A percentile compares a stretch with the other conserved stretches of the same genome.
Conservation (phyloP, 2,888 invertebrate genomes). For the Leucophenga maculata region DNA sequence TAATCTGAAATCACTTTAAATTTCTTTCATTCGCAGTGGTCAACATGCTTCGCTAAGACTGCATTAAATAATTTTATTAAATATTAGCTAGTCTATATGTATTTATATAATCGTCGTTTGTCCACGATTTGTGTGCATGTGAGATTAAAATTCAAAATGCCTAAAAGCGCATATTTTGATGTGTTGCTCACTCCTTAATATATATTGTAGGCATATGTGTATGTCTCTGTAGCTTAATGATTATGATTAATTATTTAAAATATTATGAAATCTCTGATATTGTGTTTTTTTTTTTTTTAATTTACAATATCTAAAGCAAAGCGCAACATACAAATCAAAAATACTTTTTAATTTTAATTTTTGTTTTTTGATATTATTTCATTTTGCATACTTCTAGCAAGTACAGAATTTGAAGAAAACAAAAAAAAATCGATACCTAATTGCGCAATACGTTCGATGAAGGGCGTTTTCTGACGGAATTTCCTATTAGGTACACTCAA, state of each 20-base stretch:
- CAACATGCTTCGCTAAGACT: background rate
- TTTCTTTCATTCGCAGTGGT: background rate
- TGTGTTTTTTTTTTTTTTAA: constrained; percentile 56
- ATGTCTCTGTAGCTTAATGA: too few relatives aligned
- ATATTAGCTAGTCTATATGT: too few relatives aligned
- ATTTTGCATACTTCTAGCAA: constrained; percentile 59
- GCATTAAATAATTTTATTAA: too few relatives aligned
- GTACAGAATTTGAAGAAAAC: constrained; percentile 39
- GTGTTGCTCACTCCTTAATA: background rate
- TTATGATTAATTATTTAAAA: too few relatives aligned
- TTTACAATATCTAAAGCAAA: constrained; percentile 55
- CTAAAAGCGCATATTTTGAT: background rate
- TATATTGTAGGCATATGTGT: too few relatives aligned
- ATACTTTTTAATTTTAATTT: constrained; percentile 17
- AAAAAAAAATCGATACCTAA: constrained; percentile 62
- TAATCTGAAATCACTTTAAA: background rate
- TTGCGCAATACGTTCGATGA: constrained; percentile 70
- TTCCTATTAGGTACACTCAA: constrained; percentile 57
- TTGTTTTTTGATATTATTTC: constrained; percentile 28
- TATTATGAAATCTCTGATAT: constrained; percentile 35
- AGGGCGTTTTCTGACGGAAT: constrained; percentile 69
- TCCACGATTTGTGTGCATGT: background rate
- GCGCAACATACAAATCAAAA: constrained; percentile 50
- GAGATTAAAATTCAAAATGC: background rate
- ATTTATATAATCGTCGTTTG: too few relatives aligned